phyloP scores from a whole-genome alignment of 2,113 vertebrate species.

The Leptosomus discolor region DNA sequence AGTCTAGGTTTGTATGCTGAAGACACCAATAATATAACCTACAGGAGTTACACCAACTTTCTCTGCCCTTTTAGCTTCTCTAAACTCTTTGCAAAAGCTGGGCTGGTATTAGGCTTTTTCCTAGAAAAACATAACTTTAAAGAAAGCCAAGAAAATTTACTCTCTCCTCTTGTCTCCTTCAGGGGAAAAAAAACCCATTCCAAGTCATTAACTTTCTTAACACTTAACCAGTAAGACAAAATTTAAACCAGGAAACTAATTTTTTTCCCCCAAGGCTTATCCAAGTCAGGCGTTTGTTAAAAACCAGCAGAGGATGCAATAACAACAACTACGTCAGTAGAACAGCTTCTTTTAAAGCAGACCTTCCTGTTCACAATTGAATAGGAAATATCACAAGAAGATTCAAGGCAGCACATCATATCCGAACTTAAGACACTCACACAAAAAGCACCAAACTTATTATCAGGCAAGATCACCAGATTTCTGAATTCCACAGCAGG shows the following conservation, averaged over 20 bases:
- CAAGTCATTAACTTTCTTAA: background rate
- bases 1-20: background rate
- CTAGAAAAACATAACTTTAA: background rate
- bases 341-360: background rate
- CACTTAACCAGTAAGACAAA: background rate
- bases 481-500: background rate
- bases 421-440: background rate
- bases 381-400: background rate
- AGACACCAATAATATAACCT: accelerated
- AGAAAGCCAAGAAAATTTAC: background rate
- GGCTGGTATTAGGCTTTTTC: background rate
- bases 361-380: background rate
- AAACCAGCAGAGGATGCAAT: background rate
- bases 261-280: background rate
- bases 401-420: accelerated
- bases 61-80: background rate
- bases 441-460: background rate
- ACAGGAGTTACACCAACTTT: background rate
- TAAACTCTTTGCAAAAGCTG: background rate
- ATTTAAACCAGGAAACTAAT: background rate
- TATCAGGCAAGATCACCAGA: background rate
- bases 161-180: background rate
- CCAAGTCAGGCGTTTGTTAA: background rate
- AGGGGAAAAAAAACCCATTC: background rate
- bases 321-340: background rate